Conservation (phyloP, 2,888 invertebrate genomes). For the Hoplodrina ambigua region DNA sequence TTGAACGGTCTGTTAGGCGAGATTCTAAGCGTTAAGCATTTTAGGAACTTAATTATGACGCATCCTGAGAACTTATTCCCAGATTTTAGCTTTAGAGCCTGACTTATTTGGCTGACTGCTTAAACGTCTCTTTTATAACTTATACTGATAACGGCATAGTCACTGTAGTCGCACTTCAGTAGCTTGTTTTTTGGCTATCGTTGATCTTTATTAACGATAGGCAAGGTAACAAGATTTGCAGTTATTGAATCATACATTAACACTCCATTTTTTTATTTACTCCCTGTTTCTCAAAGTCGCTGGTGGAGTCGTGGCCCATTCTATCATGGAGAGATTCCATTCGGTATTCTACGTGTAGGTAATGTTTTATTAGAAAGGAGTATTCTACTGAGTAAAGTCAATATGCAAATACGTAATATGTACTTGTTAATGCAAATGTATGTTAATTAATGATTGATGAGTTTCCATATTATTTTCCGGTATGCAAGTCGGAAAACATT, state of each 20-base stretch:
- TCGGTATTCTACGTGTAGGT: conserved; percentile 35
- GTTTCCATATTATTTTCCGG: conserved; percentile 27
- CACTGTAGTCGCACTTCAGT: neutral
- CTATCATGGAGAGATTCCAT: conserved; percentile 28
- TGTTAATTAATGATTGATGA: conserved; percentile 11
- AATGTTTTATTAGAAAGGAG: conserved; percentile 51
- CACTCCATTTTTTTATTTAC: conserved; percentile 13
- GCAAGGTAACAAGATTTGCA: neutral
- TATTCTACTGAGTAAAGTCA: conserved; percentile 28
- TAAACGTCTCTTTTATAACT: no score
- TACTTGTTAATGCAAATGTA: conserved; percentile 23
- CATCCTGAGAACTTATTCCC: neutral
- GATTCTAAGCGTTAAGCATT: neutral
- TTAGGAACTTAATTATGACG: neutral
- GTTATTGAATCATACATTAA: neutral
- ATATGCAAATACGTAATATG: conserved; percentile 34
- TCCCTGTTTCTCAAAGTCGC: neutral
- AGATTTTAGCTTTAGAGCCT: neutral
- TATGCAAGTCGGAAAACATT: conserved; percentile 5
- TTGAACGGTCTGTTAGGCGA: neutral
- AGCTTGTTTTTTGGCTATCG: neutral
- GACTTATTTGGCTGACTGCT: neutral
- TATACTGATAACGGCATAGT: neutral
- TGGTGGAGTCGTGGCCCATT: conserved; percentile 6
- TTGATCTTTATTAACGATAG: no score